These are phyloP conservation scores for Ferdinandea cuprea DNA, from an alignment of 2,888 invertebrate genomes.

Conservation along the genomic window DNA sequence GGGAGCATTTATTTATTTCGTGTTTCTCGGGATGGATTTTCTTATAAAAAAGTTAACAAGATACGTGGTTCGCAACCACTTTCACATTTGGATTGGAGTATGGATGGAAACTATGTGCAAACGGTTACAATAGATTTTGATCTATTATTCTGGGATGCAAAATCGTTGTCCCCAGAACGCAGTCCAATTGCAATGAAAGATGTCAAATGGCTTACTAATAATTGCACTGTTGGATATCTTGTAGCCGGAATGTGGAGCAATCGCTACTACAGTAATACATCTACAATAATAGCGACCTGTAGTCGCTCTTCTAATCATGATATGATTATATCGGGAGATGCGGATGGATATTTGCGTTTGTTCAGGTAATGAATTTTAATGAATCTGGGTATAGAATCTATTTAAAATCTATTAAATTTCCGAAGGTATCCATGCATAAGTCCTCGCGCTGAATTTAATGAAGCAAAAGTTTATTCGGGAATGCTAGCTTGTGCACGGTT, in stretches of 20 bases:
- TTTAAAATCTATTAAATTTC: neutral
- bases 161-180: constrained; percentile 92
- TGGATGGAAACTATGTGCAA: constrained; percentile 93
- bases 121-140: constrained; percentile 96
- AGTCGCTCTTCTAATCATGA: constrained; percentile 93
- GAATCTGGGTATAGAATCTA: no score
- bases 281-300: constrained; percentile 91
- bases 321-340: constrained; percentile 92
- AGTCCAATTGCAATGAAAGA: constrained; percentile 95
- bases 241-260: constrained; percentile 96
- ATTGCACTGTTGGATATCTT: constrained; percentile 93
- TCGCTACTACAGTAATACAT: constrained; percentile 92
- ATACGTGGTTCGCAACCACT: constrained; percentile 93
- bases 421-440: constrained; percentile 92
- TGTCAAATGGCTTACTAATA: constrained; percentile 94
- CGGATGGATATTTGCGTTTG: constrained; percentile 93
- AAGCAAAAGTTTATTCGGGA: constrained; percentile 94
- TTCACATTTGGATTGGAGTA: constrained; percentile 95
- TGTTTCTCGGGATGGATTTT: constrained; percentile 94
- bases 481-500: constrained; percentile 91
- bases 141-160: constrained; percentile 95
- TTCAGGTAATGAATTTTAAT: constrained; percentile 86
- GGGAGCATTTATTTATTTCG: constrained; percentile 91
- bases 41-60: constrained; percentile 94
- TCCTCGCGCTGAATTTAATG: constrained; percentile 93